A percentile compares a stretch with the other conserved stretches of the same genome.
These are phyloP conservation scores for Cephus runcator DNA, from an alignment of 2,888 invertebrate species.

Conservation along the genomic window DNA sequence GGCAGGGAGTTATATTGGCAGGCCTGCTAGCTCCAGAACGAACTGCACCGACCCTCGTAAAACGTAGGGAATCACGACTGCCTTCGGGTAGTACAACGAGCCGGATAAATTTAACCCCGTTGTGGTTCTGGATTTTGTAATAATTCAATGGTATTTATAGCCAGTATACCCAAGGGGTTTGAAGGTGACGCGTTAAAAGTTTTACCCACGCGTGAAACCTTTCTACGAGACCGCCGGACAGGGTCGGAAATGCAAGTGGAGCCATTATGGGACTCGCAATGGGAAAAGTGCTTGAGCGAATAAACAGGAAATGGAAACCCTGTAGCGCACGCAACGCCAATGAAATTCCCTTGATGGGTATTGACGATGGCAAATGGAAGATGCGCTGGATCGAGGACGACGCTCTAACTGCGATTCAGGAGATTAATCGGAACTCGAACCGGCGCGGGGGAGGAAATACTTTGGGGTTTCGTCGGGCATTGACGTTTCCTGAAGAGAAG, in stretches of 20 bases:
- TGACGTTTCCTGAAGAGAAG: conserved; percentile 15
- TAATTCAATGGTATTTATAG: too few relatives aligned
- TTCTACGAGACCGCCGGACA: background rate
- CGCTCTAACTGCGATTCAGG: background rate
- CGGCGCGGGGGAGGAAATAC: conserved; percentile 4
- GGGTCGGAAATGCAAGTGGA: background rate
- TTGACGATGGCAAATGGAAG: background rate
- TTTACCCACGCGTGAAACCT: background rate
- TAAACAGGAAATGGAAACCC: background rate
- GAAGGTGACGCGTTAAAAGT: background rate
- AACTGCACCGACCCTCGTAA: background rate
- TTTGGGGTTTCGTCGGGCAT: conserved; percentile 16
- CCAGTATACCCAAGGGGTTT: too few relatives aligned
- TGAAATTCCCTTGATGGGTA: background rate
- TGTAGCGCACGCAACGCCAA: background rate
- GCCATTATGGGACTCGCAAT: background rate
- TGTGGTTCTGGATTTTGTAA: too few relatives aligned
- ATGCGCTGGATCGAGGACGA: background rate
- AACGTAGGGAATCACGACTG: background rate
- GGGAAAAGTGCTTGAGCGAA: background rate
- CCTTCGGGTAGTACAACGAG: background rate
- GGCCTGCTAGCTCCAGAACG: background rate
- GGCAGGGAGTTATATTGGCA: background rate
- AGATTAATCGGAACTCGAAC: background rate
- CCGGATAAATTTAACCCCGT: background rate